Evolutionary conservation across 2,113 vertebrate species (phyloP).

Genomic region (Eleginops maclovinus): DNA sequence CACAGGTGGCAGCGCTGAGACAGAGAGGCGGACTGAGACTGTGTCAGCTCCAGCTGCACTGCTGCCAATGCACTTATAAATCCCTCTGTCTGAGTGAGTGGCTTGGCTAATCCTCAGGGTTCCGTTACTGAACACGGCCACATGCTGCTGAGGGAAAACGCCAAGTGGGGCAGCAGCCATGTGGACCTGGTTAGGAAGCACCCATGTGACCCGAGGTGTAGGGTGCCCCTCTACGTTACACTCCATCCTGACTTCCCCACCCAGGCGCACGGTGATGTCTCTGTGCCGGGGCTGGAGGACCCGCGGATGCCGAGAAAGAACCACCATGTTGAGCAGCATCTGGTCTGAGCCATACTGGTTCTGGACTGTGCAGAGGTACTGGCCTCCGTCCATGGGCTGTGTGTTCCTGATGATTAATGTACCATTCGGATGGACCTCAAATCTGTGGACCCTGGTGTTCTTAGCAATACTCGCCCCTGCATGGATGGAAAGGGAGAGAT

Average conservation of each 20-base stretch:
- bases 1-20: conserved; percentile 85
- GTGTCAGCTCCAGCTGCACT: conserved; percentile 88
- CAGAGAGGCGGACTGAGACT: conserved; percentile 85
- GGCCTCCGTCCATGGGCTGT: conserved; percentile 87
- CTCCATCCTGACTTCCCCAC: conserved; percentile 84
- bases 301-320: conserved; percentile 84
- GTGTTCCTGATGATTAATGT: conserved; percentile 86
- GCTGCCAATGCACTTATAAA: conserved; percentile 90
- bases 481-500: background rate
- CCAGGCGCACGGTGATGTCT: conserved; percentile 85
- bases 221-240: conserved; percentile 88
- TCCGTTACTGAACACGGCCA: conserved; percentile 84
- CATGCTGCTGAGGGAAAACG: conserved; percentile 58
- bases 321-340: conserved; percentile 78
- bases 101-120: conserved; percentile 85
- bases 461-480: conserved; percentile 87
- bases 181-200: conserved; percentile 86
- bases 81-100: conserved; percentile 84
- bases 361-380: conserved; percentile 88
- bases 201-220: conserved; percentile 87
- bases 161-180: conserved; percentile 59
- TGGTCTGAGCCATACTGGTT: conserved; percentile 87
- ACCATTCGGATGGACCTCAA: conserved; percentile 89
- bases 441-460: conserved; percentile 84
- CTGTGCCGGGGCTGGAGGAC: conserved; percentile 83